Evolutionary conservation across 2,113 vertebrate genomes (phyloP), one percentile per base, ranked within the genome.

Genomic region (Aphelocoma coerulescens): DNA sequence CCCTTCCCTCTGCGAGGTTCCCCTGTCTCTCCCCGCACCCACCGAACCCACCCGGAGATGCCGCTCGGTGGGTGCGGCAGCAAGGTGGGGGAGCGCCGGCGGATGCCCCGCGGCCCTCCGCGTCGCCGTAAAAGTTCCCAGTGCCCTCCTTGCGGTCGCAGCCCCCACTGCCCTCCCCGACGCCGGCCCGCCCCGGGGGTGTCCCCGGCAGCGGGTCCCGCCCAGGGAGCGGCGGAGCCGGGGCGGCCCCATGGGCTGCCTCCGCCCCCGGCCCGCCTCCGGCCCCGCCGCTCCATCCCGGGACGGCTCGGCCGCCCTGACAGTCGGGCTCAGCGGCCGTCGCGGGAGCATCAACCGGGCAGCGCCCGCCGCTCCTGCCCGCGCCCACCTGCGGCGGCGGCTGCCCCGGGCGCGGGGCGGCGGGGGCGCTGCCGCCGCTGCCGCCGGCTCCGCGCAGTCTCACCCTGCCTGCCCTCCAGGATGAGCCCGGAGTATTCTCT

Each of bases 401-500:
- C 66, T 78, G 94, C 91, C 63, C 65, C 46, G 80, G 86, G 52
- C 71, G 74, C 65, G 88, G 61, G 91, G 80, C 89, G 74, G 66
- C 83, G 91, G 89, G 79, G 92, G 77, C 84, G 91, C 85, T 73
- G 83, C 51, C 62, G 79, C 94, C 62, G 79, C n/a, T n/a, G n/a
- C 94, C 85, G 85, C 83, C 93, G 71, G 94, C 85, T 80, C 57
- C 73, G 89, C 74, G 86, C 75, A 66, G 75, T 75, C 88, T 73
- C 23, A 39, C 76, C 73, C 92, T 74, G 87, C 72, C 80, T 69
- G 86, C 65, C 46, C 91, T 94, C 93, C 98, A 98, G 97, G 97
- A 99, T 99, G 99, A 99, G 98, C 95, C 98, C 98, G 97, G 98
- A 98, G 93, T 98, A 98, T 97, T 98, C 98, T 89, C 96, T 99